Conservation (phyloP, 1,140 invertebrate species). For the Aphelenchoides besseyi region DNA sequence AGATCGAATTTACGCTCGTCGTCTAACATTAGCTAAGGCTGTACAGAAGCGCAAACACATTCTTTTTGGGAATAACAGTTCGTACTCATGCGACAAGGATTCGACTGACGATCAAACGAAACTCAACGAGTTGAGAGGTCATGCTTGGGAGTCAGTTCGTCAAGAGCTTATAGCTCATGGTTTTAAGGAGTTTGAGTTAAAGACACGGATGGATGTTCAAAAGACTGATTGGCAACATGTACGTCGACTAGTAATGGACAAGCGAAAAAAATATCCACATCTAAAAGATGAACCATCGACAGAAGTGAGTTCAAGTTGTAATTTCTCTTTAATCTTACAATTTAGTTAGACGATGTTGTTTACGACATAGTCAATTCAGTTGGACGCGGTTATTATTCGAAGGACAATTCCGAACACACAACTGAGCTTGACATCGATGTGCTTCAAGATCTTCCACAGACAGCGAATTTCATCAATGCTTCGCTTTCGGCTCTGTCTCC, state of each 20-base stretch:
- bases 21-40: background rate
- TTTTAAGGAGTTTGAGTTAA: background rate
- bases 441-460: background rate
- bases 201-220: conserved; percentile 2
- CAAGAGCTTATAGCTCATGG: background rate
- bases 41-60: conserved; percentile 15
- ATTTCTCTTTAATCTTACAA: background rate
- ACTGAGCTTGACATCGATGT: background rate
- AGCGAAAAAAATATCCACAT: background rate
- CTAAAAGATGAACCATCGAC: conserved; percentile 1
- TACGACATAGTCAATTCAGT: conserved; percentile 5
- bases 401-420: background rate
- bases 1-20: conserved; percentile 3
- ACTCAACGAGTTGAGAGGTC: background rate
- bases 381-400: background rate
- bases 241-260: conserved; percentile 15
- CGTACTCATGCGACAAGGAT: background rate
- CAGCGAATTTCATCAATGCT: background rate
- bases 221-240: conserved; percentile 25
- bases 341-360: conserved; percentile 19
- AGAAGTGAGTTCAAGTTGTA: background rate
- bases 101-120: too few relatives aligned
- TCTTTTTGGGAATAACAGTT: background rate
- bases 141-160: conserved; percentile 11
- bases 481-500: background rate